Conservation (phyloP, 2,113 vertebrate genomes). For the Vidua chalybeata region DNA sequence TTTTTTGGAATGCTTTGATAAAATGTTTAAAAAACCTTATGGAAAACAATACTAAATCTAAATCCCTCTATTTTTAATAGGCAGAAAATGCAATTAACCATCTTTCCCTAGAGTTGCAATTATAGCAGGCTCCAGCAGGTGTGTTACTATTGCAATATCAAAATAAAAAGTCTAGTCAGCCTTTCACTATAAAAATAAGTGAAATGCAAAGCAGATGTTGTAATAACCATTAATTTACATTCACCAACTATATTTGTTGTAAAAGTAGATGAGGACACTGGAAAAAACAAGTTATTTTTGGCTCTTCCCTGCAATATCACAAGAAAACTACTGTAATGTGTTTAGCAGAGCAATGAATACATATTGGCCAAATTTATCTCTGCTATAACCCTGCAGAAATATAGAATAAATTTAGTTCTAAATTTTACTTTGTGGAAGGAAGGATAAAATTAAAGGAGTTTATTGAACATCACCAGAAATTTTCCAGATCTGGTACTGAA, state of each 20-base stretch:
- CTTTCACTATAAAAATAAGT: slow-evolving; percentile 53
- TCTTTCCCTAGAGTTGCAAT: slow-evolving; percentile 34
- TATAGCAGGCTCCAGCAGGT: slow-evolving; percentile 34
- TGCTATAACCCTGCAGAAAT: slow-evolving; percentile 30
- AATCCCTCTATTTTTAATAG: slow-evolving; percentile 24
- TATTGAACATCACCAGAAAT: slow-evolving; percentile 5
- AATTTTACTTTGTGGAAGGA: slow-evolving; percentile 22
- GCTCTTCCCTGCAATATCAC: background rate
- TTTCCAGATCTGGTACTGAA: background rate
- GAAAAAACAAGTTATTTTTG: slow-evolving; percentile 63
- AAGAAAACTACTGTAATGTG: slow-evolving; percentile 36
- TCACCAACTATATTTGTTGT: slow-evolving; percentile 53
- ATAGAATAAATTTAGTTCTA: slow-evolving; percentile 28
- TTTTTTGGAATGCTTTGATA: background rate
- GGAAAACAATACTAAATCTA: background rate
- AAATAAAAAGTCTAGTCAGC: slow-evolving; percentile 53
- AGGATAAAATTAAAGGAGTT: slow-evolving; percentile 15
- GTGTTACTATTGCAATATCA: slow-evolving; percentile 27
- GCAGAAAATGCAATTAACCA: slow-evolving; percentile 40
- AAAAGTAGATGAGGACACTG: slow-evolving; percentile 52
- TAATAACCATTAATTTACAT: slow-evolving; percentile 67
- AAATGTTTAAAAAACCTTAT: slow-evolving; percentile 29
- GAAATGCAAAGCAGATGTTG: slow-evolving; percentile 61
- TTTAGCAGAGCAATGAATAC: slow-evolving; percentile 53
- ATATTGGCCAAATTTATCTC: slow-evolving; percentile 49